These are phyloP conservation scores for Coelopa pilipes DNA, from an alignment of 2,888 invertebrate species.

Conservation along the genomic window DNA sequence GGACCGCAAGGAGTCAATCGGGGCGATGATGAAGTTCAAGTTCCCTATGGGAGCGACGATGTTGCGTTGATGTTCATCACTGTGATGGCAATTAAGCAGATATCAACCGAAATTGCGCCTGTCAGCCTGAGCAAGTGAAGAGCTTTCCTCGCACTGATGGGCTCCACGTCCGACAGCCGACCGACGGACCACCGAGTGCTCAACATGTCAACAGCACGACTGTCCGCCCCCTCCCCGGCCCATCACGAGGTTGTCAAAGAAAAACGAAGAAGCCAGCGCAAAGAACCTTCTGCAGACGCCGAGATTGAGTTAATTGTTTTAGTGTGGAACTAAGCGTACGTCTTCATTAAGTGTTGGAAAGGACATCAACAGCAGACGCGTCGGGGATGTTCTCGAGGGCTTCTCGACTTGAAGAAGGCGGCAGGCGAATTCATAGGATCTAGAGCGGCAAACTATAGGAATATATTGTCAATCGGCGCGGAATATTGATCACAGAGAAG, in stretches of 20 bases:
- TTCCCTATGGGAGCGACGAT: too few relatives aligned
- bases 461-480: too few relatives aligned
- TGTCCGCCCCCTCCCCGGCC: too few relatives aligned
- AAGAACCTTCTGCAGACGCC: not conserved
- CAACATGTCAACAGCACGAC: too few relatives aligned
- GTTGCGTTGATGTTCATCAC: constrained; percentile 10
- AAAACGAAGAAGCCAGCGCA: not conserved
- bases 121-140: not conserved
- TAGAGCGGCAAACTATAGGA: too few relatives aligned
- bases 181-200: too few relatives aligned
- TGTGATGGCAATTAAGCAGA: constrained; percentile 9
- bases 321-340: constrained; percentile 17
- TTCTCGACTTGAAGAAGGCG: not conserved
- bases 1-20: too few relatives aligned
- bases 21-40: too few relatives aligned
- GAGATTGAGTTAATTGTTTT: constrained; percentile 11
- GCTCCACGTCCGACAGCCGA: not conserved
- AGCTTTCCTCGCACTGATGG: not conserved
- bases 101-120: constrained; percentile 4
- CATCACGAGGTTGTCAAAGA: not conserved
- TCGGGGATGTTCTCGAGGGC: not conserved
- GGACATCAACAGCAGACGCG: not conserved
- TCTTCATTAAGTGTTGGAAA: constrained; percentile 14
- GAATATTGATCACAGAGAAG: too few relatives aligned
- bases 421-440: too few relatives aligned